These are phyloP conservation scores for Euproctis similis DNA, from an alignment of 2,888 invertebrate genomes.

Conservation along the genomic window DNA sequence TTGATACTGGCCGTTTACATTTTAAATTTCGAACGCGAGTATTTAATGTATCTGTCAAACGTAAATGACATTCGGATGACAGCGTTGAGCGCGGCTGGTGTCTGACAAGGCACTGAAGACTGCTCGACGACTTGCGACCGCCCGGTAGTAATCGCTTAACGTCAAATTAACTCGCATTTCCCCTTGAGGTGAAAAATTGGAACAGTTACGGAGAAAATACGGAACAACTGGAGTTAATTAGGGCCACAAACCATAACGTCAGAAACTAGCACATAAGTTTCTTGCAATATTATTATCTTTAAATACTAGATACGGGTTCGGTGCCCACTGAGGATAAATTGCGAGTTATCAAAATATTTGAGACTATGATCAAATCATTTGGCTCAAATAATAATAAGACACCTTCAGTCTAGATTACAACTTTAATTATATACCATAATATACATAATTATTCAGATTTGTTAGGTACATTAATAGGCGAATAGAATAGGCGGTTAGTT, in stretches of 20 bases:
- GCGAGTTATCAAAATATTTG: too few relatives aligned
- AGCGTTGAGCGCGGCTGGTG: constrained; percentile 46
- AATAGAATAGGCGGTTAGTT: too few relatives aligned
- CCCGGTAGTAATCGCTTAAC: constrained; percentile 54
- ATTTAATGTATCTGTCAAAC: constrained; percentile 22
- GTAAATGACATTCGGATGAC: constrained; percentile 11
- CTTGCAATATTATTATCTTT: too few relatives aligned
- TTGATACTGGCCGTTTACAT: not conserved
- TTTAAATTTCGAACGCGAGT: constrained; percentile 19
- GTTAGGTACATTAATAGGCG: too few relatives aligned
- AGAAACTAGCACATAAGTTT: too few relatives aligned
- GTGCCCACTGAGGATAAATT: too few relatives aligned
- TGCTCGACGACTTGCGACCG: constrained; percentile 30
- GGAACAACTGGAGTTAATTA: constrained; percentile 55
- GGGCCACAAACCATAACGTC: constrained; percentile 44
- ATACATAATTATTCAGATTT: too few relatives aligned
- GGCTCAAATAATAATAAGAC: too few relatives aligned
- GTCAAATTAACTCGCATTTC: constrained; percentile 64
- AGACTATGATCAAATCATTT: too few relatives aligned
- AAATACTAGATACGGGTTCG: too few relatives aligned
- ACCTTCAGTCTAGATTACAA: too few relatives aligned
- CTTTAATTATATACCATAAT: too few relatives aligned
- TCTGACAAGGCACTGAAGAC: constrained; percentile 47
- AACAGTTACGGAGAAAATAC: constrained; percentile 59
- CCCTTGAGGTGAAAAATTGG: constrained; percentile 62